These are phyloP conservation scores for Onychomys torridus DNA, from an alignment of 2,797 vertebrate species.

Conservation along the genomic window DNA sequence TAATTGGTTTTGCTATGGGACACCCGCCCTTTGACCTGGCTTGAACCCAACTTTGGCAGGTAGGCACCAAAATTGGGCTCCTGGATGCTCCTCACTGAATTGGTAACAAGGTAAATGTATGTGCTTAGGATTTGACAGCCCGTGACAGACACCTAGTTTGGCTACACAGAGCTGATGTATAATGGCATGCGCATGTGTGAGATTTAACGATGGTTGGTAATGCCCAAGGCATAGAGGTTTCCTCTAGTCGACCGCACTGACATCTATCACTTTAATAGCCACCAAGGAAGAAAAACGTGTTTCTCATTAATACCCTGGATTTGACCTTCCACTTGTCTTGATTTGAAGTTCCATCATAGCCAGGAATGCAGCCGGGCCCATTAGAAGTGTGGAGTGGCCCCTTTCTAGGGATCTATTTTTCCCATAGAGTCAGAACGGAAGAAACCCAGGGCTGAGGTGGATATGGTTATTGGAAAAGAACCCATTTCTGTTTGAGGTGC, in stretches of 20 bases:
- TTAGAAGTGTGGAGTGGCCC: conserved; percentile 30
- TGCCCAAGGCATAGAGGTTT: conserved; percentile 68
- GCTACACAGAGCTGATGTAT: conserved; percentile 16
- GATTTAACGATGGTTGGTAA: conserved; percentile 62
- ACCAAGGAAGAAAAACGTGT: conserved; percentile 65
- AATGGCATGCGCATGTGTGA: conserved; percentile 45
- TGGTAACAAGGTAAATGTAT: conserved; percentile 66
- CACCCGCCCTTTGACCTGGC: conserved; percentile 23
- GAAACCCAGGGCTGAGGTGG: not conserved
- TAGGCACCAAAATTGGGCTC: conserved; percentile 24
- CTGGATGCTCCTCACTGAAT: conserved; percentile 27
- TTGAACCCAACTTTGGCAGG: conserved; percentile 44
- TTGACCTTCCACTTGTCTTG: conserved; percentile 73
- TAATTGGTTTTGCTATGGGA: conserved; percentile 70
- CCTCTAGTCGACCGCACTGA: conserved; percentile 46
- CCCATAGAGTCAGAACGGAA: conserved; percentile 1
- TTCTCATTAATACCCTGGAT: conserved; percentile 74
- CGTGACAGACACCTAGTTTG: conserved; percentile 68
- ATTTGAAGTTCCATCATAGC: conserved; percentile 62
- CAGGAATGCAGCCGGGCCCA: conserved; percentile 46
- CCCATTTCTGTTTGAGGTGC: not conserved
- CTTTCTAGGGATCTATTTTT: conserved; percentile 3
- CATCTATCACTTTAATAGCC: conserved; percentile 81
- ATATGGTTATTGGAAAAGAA: not conserved
- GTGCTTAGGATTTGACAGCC: conserved; percentile 66